Base-by-base conservation (phyloP, 2,888 invertebrate genomes). In the Apotomis turbidana region DNA sequence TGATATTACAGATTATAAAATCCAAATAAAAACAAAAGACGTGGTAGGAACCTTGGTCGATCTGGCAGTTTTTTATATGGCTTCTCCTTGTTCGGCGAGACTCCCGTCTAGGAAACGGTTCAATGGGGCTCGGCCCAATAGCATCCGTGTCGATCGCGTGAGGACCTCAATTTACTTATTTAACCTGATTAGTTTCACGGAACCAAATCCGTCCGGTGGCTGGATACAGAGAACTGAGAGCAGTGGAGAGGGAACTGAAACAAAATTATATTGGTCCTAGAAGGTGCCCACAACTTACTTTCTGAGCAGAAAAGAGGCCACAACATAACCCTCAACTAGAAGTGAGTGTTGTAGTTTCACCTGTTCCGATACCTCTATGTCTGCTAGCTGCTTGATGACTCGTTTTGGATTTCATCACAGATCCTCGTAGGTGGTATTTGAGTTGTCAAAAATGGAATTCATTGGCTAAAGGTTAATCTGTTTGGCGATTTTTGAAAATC, bases 151-250 rank as follows among this genome's bases (percentile, higher is more conserved):
- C 66, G 76, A 83, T 90, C 85, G 90, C 91, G 91, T 91, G 91
- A 81, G 82, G 80, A 77, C 77, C 78, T 83, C 91, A 92, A 92
- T 92, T 91, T 92, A 87, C 91, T 90, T 90, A 90, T 92, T 91
- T 90, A 88, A 84, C 76, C 87, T 91, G 91, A 92, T 92, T 91
- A 90, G 90, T 88, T 93, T 89, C 91, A 91, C 85, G 88, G 92
- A 93, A 92, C 89, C 85, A 89, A 90, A 91, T 90, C 90, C 90
- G 88, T 85, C 90, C 91, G 90, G 90, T 91, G 90, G 89, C 89
- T 84, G 83, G 68, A 73, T 73, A 68, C 46, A 67, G 44, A 70
- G 64, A 52, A 78, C 76, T 76, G 44, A 64, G 63, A 76, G 6
- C n/a, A 4, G 15, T 79, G 73, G 83, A 84, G 81, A 68, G 5